Evolutionary conservation across 1,140 invertebrate genomes (phyloP).

Genomic region (Ectropis grisescens): DNA sequence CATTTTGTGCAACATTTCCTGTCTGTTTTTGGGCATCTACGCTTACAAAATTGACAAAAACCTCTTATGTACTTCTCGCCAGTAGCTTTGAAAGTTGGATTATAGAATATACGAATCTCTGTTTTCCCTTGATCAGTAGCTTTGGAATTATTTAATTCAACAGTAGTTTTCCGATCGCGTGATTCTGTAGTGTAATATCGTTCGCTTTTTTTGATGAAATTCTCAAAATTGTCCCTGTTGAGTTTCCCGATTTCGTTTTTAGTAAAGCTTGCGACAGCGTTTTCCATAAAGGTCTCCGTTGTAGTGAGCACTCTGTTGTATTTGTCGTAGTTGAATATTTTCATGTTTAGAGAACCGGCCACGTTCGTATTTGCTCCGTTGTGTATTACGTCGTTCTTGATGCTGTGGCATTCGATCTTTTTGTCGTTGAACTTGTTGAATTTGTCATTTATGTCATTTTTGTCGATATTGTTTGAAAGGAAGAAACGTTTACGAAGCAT

Average conservation of each 20-base stretch:
- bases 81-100: slow-evolving; percentile 50
- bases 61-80: slow-evolving; percentile 22
- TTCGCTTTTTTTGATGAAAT: slow-evolving; percentile 59
- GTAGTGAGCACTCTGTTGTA: slow-evolving; percentile 54
- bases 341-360: slow-evolving; percentile 48
- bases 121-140: slow-evolving; percentile 38
- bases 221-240: slow-evolving; percentile 46
- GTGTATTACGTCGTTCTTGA: slow-evolving; percentile 50
- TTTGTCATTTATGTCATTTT: slow-evolving; percentile 46
- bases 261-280: slow-evolving; percentile 49
- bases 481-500: slow-evolving; percentile 53
- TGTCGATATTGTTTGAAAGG: slow-evolving; percentile 35
- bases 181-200: slow-evolving; percentile 52
- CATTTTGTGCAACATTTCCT: slow-evolving; percentile 46
- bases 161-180: slow-evolving; percentile 31
- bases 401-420: slow-evolving; percentile 62
- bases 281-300: slow-evolving; percentile 45
- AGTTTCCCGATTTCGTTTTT: slow-evolving; percentile 39
- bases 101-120: slow-evolving; percentile 63
- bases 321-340: slow-evolving; percentile 47
- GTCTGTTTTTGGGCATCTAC: slow-evolving; percentile 33
- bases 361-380: slow-evolving; percentile 44
- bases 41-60: slow-evolving; percentile 40
- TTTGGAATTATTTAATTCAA: slow-evolving; percentile 31
- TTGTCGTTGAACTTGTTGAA: slow-evolving; percentile 44